Conservation (phyloP, 2,797 vertebrate genomes). For the Mionectes olivaceus region DNA sequence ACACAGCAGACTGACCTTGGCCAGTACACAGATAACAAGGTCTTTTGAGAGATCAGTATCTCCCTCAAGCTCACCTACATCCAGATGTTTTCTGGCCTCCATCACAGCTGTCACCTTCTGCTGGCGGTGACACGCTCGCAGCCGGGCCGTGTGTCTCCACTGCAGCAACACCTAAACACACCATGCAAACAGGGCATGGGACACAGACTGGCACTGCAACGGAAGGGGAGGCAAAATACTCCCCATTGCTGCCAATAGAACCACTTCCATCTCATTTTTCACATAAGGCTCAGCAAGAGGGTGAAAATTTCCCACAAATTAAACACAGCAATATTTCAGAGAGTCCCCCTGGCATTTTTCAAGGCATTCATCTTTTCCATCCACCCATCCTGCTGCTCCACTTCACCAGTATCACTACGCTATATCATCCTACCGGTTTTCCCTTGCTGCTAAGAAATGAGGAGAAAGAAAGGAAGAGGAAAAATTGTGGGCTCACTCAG, state of each 20-base stretch:
- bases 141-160: constrained; percentile 78
- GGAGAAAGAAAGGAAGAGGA: background rate
- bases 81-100: constrained; percentile 72
- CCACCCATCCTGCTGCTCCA: background rate
- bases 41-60: background rate
- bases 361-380: background rate
- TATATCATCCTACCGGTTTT: background rate
- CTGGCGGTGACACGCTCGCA: constrained; percentile 52
- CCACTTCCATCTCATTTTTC: background rate
- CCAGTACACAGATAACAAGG: background rate
- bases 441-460: background rate
- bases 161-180: constrained; percentile 71
- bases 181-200: background rate
- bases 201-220: background rate
- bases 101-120: constrained; percentile 76
- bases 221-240: background rate
- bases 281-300: background rate
- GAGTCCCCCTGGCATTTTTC: background rate
- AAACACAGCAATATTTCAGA: background rate
- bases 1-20: background rate
- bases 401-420: background rate
- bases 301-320: background rate
- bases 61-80: constrained; percentile 75
- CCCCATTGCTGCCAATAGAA: background rate
- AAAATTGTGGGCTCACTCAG: background rate